Evolutionary conservation across 2,797 vertebrate species (phyloP).

Genomic region (Syncerus caffer): DNA sequence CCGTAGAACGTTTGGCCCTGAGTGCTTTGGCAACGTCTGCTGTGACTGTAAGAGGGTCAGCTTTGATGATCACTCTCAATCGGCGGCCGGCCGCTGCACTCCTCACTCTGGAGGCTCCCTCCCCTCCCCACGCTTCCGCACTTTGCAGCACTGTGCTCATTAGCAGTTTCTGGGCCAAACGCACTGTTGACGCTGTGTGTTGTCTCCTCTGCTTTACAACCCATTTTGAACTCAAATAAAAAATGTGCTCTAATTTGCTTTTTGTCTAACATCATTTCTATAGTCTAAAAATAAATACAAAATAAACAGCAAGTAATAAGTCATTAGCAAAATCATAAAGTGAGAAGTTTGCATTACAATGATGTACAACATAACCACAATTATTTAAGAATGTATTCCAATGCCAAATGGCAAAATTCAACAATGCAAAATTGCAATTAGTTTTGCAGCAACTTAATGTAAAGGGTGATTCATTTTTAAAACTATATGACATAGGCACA

Average conservation of each 20-base stretch:
- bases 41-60: not conserved
- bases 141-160: not conserved
- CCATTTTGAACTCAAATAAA: not conserved
- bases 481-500: not conserved
- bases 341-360: not conserved
- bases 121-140: not conserved
- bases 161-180: not conserved
- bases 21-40: not conserved
- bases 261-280: not conserved
- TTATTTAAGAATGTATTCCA: not conserved
- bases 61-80: not conserved
- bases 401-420: not conserved
- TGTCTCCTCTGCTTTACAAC: not conserved
- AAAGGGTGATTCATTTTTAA: not conserved
- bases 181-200: not conserved
- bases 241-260: not conserved
- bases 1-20: not conserved
- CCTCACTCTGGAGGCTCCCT: not conserved
- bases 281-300: not conserved
- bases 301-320: not conserved
- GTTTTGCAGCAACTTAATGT: not conserved
- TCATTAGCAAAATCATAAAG: not conserved
- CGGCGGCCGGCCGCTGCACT: fast-evolving
- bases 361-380: not conserved
- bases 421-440: not conserved